These are phyloP conservation scores for Diarsia brunnea DNA, from an alignment of 2,888 invertebrate species.

Conservation along the genomic window DNA sequence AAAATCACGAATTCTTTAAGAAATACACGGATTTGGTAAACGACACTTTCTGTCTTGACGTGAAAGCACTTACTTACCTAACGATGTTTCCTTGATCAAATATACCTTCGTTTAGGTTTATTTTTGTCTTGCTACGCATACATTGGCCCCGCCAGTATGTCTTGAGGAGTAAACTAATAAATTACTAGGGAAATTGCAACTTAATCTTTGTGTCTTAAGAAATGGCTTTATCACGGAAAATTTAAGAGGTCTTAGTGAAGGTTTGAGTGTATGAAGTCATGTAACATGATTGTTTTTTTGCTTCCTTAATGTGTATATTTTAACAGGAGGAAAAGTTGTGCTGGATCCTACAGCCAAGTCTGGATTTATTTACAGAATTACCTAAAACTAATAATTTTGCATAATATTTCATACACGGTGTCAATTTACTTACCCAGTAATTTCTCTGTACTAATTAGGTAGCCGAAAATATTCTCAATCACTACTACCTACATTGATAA, in stretches of 20 bases:
- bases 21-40: background rate
- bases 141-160: background rate
- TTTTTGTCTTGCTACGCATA: constrained; percentile 26
- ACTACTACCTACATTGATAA: background rate
- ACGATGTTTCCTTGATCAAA: constrained; percentile 37
- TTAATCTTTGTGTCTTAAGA: background rate
- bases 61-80: constrained; percentile 20
- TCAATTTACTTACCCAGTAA: background rate
- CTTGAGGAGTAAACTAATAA: background rate
- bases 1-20: background rate
- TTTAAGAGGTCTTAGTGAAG: background rate
- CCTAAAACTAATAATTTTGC: background rate
- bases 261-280: background rate
- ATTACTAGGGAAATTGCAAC: background rate
- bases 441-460: background rate
- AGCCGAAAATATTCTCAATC: constrained; percentile 8
- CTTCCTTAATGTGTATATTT: background rate
- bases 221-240: background rate
- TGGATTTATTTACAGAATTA: background rate
- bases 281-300: background rate
- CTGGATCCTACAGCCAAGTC: background rate
- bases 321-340: background rate
- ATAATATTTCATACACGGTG: background rate
- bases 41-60: background rate
- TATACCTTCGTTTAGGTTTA: constrained; percentile 15